Conservation (phyloP, 2,797 vertebrate species). For the Aulostomus chinensis region DNA sequence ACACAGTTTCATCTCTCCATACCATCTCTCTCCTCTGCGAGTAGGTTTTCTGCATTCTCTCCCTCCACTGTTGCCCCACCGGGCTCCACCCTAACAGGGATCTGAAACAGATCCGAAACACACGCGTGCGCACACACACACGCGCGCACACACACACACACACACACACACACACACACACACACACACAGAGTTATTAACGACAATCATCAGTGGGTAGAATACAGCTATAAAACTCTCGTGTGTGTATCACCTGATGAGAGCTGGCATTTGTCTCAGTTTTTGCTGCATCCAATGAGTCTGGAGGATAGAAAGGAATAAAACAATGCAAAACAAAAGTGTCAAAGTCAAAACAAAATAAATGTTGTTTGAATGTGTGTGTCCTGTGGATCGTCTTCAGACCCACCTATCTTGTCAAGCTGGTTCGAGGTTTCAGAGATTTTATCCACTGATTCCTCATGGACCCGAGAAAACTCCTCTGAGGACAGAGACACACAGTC, state of each 20-base stretch:
- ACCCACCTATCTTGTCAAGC: conserved; percentile 59
- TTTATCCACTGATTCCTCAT: conserved; percentile 89
- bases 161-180: not conserved
- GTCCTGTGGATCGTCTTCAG: not conserved
- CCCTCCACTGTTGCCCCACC: conserved; percentile 46
- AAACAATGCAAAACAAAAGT: not conserved
- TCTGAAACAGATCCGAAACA: conserved; percentile 42
- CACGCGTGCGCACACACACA: no score
- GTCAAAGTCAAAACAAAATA: not conserved
- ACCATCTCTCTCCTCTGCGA: conserved; percentile 72
- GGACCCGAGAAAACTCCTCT: conserved; percentile 96
- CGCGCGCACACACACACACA: not conserved
- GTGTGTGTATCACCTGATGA: conserved; percentile 78
- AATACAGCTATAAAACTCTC: not conserved
- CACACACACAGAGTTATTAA: not conserved
- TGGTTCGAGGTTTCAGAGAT: conserved; percentile 78
- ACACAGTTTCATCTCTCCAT: no score
- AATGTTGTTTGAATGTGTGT: not conserved
- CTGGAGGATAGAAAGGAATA: conserved; percentile 32
- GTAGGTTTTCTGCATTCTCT: conserved; percentile 68
- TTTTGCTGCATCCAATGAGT: conserved; percentile 81
- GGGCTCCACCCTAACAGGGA: conserved; percentile 55
- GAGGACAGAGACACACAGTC: conserved; percentile 24
- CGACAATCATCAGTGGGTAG: not conserved
- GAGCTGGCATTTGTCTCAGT: conserved; percentile 80